Conservation (phyloP, 2,113 vertebrate genomes). For the Poecilia latipinna region DNA sequence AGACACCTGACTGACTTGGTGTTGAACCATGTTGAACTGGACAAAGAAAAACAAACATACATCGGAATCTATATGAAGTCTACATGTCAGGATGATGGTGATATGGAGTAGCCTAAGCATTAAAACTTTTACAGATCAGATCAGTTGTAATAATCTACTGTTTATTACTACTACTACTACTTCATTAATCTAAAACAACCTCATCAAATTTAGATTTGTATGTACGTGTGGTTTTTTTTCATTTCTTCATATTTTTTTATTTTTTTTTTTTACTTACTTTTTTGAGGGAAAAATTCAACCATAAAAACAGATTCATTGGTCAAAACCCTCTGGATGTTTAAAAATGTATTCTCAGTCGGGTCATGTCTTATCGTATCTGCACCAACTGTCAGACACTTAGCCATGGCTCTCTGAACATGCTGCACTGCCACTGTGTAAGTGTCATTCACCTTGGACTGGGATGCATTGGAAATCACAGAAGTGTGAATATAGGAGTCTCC, state of each 20-base stretch:
- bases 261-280: not conserved
- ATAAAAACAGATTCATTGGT: not conserved
- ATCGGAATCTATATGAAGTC: too few species aligned
- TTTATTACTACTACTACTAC: too few species aligned
- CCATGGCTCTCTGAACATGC: slow-evolving; percentile 68
- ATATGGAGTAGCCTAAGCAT: not conserved
- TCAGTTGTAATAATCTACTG: too few species aligned
- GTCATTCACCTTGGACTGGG: slow-evolving; percentile 69
- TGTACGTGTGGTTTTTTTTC: not conserved
- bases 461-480: slow-evolving; percentile 64
- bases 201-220: too few species aligned
- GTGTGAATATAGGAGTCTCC: slow-evolving; percentile 61
- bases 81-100: not conserved
- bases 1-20: not conserved
- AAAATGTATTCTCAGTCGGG: slow-evolving; percentile 43
- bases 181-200: too few species aligned
- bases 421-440: slow-evolving; percentile 65
- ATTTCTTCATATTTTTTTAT: not conserved
- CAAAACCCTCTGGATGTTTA: slow-evolving; percentile 5
- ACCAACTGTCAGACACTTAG: slow-evolving; percentile 66
- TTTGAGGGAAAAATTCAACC: not conserved
- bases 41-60: not conserved
- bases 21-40: not conserved
- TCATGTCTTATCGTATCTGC: slow-evolving; percentile 67
- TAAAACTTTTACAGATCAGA: too few species aligned